Base-by-base conservation (phyloP, 92 coral and sea anemone species). In the Isaurus tuberculatus region DNA sequence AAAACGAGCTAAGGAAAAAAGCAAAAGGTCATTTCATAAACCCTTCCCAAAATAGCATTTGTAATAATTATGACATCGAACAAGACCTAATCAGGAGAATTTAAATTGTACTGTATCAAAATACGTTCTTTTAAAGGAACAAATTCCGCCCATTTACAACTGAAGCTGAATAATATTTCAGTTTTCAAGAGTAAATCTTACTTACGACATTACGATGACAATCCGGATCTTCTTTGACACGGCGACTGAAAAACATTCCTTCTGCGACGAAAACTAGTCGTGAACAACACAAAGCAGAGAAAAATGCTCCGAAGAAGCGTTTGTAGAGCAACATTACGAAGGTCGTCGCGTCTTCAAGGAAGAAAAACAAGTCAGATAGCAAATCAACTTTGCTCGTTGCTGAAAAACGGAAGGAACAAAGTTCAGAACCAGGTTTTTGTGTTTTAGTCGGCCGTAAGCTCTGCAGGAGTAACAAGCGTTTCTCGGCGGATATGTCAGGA, bases 201-300 rank as follows among this genome's bases (percentile, higher is more conserved):
- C 80, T 49, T 49, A 74, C 80, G 44, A 74, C 80, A 16, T 74
- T 74, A 4, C 80, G 80, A 42, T 49, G 42, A 7, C 80, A 74
- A 31, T 74, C 80, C 31, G 80, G 80, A 15, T 74, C 80, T 33
- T 74, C 80, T 25, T 25, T 74, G n/a, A 74, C 30, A 27, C 44
- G 43, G 33, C 48, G 68, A 25, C 81, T 34, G 29, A 75, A 30
- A 32, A 75, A 30, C 0, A 15, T 13, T 55, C 49, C 81, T 31
- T 53, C 68, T 20, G 81, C 53, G 29, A 75, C 53, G n/a, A 53
- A 20, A n/a, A 28, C 31, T 3, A 57, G 22, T 5, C 9, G 46
- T 33, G 68, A 75, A 17, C 48, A 53, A 25, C 36, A 1, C 27
- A n/a, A 23, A 32, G 20, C 14, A 30, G 32, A 55, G 28, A 53